These are phyloP conservation scores for Lamprotornis superbus DNA, from an alignment of 2,113 vertebrate genomes.

Conservation along the genomic window DNA sequence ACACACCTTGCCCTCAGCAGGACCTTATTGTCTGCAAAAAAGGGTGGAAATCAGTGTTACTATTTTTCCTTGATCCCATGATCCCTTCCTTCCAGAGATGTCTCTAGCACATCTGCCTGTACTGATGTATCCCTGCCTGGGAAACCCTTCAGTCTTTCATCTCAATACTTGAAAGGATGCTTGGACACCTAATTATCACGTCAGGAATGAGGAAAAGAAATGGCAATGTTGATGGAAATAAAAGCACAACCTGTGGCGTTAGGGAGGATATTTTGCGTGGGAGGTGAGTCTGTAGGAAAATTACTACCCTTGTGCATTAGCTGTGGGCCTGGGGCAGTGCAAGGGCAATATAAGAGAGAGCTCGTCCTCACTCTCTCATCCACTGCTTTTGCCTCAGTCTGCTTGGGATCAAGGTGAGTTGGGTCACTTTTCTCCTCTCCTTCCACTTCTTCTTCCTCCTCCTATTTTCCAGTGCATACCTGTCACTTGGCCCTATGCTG, in stretches of 20 bases:
- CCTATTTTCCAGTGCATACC: background rate
- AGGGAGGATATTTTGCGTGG: background rate
- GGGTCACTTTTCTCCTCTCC: background rate
- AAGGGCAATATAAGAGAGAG: background rate
- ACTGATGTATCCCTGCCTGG: background rate
- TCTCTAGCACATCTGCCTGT: background rate
- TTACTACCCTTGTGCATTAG: background rate
- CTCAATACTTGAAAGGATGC: background rate
- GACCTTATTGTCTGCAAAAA: background rate
- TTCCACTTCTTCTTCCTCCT: background rate
- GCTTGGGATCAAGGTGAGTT: background rate
- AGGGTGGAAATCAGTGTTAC: background rate
- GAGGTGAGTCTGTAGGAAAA: background rate
- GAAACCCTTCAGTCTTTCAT: background rate
- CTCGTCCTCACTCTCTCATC: background rate
- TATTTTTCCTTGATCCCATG: background rate
- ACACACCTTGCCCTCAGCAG: background rate
- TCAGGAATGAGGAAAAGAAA: background rate
- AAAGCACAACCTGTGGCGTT: background rate
- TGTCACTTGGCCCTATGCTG: background rate
- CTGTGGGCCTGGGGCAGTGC: background rate
- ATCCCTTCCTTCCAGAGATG: background rate
- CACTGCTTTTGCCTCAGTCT: background rate
- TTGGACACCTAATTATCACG: accelerated
- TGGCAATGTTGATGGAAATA: background rate